Percentiles rank a stretch among this genome's conserved stretches.
These are phyloP conservation scores for Chrysodeixis includens DNA, from an alignment of 2,888 invertebrate species.

Conservation along the genomic window DNA sequence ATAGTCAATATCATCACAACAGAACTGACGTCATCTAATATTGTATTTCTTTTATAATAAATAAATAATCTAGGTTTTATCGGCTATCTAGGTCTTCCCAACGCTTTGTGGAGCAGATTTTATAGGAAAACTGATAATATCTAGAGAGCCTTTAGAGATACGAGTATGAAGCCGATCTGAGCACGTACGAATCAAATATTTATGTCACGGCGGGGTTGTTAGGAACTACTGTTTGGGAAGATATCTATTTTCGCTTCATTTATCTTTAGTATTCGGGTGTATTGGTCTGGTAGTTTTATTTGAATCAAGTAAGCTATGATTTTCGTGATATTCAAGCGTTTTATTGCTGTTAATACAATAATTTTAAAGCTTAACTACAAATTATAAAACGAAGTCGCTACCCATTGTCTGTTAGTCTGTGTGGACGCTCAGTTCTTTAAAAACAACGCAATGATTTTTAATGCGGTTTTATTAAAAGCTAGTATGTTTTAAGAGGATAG, in stretches of 20 bases:
- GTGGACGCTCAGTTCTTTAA: no score
- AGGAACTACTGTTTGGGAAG: conserved; percentile 40
- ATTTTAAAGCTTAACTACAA: no score
- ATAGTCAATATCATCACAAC: background rate
- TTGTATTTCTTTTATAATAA: no score
- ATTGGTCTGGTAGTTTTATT: background rate
- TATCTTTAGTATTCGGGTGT: conserved; percentile 16
- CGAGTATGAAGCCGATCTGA: conserved; percentile 18
- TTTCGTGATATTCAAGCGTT: no score
- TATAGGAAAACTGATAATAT: conserved; percentile 28
- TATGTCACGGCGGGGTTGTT: conserved; percentile 40
- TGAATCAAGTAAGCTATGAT: no score
- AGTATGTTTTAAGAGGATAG: no score
- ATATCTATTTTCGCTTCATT: conserved; percentile 39
- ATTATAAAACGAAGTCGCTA: no score
- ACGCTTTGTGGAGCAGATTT: conserved; percentile 19
- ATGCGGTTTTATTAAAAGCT: no score
- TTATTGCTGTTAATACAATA: no score
- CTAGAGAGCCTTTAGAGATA: conserved; percentile 15
- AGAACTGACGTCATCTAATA: background rate
- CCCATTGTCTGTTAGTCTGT: no score
- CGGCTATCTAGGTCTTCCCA: background rate
- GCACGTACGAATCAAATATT: conserved; percentile 55
- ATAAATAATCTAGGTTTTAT: background rate
- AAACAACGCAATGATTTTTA: no score